A percentile compares a stretch with the other conserved stretches of the same genome.
Evolutionary conservation across 2,113 vertebrate genomes (phyloP).

Genomic region (Phrynosoma blainvillii): DNA sequence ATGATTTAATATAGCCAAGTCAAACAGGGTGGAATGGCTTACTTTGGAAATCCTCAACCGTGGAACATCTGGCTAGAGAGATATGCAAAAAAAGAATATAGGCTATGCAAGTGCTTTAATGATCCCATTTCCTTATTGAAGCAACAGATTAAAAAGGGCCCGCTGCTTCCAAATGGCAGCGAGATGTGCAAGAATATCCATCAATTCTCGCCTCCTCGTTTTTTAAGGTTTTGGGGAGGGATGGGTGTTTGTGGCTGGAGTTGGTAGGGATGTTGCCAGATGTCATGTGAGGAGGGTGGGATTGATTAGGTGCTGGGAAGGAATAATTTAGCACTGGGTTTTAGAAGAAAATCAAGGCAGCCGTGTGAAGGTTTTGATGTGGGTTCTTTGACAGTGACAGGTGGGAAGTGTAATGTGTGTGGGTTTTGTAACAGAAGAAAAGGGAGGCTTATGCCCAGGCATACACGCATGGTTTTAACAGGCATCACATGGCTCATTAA

Average conservation of each 20-base stretch:
- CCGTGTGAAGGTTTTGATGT: neutral
- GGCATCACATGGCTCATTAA: neutral
- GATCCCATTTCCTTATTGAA: slow-evolving; percentile 66
- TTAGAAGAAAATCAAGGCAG: slow-evolving; percentile 21
- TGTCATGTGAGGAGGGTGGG: slow-evolving; percentile 25
- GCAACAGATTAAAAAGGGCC: slow-evolving; percentile 60
- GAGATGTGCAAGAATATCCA: slow-evolving; percentile 24
- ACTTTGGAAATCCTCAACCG: slow-evolving; percentile 67
- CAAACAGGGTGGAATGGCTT: slow-evolving; percentile 37
- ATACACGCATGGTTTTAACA: slow-evolving; percentile 3
- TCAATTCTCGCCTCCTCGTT: slow-evolving; percentile 47
- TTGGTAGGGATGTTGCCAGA: neutral
- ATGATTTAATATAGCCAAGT: slow-evolving; percentile 41
- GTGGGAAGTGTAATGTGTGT: neutral
- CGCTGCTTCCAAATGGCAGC: slow-evolving; percentile 29
- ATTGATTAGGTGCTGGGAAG: slow-evolving; percentile 37
- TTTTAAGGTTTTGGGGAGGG: neutral
- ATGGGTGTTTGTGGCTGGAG: neutral
- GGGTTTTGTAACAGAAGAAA: neutral
- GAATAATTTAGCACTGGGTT: slow-evolving; percentile 12
- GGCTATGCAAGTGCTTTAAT: slow-evolving; percentile 62
- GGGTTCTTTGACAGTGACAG: slow-evolving; percentile 4
- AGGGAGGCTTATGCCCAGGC: neutral
- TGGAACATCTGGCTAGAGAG: slow-evolving; percentile 72
- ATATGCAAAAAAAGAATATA: slow-evolving; percentile 63